Base-by-base conservation (phyloP, 2,888 invertebrate genomes). In the Clistopyga incitator region DNA sequence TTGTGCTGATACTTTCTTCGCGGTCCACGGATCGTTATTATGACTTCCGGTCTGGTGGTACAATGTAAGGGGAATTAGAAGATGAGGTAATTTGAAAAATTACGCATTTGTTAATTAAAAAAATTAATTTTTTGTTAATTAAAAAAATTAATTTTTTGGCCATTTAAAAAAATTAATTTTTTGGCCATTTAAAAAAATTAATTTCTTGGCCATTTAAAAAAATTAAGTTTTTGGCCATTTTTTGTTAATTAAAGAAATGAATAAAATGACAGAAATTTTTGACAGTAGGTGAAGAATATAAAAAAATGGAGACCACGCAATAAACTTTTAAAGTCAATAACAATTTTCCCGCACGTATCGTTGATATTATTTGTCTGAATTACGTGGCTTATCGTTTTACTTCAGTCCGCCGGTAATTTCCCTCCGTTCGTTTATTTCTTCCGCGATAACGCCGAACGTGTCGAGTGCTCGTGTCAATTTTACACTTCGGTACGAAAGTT, bases 11-110 rank as follows among this genome's bases (percentile, higher is more conserved):
- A 47, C 47, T 6, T 54, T 54, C 20, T 52, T 11, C 20, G 34
- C 64, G 20, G 50, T 64, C 50, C 29, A 23, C 64, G 61, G 8
- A 38, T 75, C 38, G n/a, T 38, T 54, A 38, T 34, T 15, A 15
- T 47, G 13, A 47, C 47, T 13, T 47, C 47, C 47, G n/a, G 47
- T 47, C 47, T 47, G 4, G 15, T 47, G 15, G 0, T 38, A 38
- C 0, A 10, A 10, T 10, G 38, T 10, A 38, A 4, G 59, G 3
- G 45, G 3, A 45, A 45, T 45, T 15, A 1, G 15, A 45, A 45
- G 15, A 45, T 0, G 13, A 45, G 29, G 29, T 4, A 29, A 29
- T 29, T 29, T 29, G n/a, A n/a, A n/a, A n/a, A n/a, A n/a, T n/a
- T n/a, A n/a, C n/a, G n/a, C n/a, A n/a, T n/a, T n/a, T n/a, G n/a